A percentile compares a stretch with the other conserved stretches of the same genome.
phyloP scores from a whole-genome alignment of 2,888 invertebrate genomes.

The Flexamia atlantica region DNA sequence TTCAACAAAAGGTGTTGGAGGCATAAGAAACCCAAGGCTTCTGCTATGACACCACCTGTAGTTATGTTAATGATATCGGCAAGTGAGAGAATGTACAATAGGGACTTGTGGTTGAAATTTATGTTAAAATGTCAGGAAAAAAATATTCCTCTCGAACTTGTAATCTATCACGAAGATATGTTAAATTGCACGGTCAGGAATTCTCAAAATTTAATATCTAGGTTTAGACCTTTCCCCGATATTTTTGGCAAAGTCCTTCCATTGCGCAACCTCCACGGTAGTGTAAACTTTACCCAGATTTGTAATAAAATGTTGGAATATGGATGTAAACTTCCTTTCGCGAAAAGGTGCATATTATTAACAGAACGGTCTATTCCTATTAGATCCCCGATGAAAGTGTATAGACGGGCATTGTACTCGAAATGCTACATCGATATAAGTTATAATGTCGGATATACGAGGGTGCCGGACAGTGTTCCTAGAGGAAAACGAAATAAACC shows the following conservation, averaged over 20 bases:
- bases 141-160: not conserved
- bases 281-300: conserved; percentile 26
- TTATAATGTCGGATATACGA: not conserved
- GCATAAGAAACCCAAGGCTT: too few species aligned
- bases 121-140: not conserved
- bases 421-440: conserved; percentile 28
- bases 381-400: not conserved
- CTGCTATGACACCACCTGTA: not conserved
- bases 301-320: not conserved
- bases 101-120: not conserved
- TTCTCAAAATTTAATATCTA: conserved; percentile 22
- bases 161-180: conserved; percentile 19
- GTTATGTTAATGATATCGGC: not conserved
- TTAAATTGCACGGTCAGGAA: not conserved
- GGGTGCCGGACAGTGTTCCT: not conserved
- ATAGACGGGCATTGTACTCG: not conserved
- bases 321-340: conserved; percentile 2
- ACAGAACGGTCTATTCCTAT: conserved; percentile 34
- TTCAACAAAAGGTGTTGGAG: too few species aligned
- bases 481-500: not conserved
- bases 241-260: not conserved
- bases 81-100: not conserved
- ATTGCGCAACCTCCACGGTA: not conserved
- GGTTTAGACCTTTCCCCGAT: conserved; percentile 26
- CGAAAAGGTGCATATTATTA: not conserved